A percentile compares a stretch with the other conserved stretches of the same genome.
These are phyloP conservation scores for Valencia hispanica DNA, from an alignment of 2,797 vertebrate species.

Conservation along the genomic window DNA sequence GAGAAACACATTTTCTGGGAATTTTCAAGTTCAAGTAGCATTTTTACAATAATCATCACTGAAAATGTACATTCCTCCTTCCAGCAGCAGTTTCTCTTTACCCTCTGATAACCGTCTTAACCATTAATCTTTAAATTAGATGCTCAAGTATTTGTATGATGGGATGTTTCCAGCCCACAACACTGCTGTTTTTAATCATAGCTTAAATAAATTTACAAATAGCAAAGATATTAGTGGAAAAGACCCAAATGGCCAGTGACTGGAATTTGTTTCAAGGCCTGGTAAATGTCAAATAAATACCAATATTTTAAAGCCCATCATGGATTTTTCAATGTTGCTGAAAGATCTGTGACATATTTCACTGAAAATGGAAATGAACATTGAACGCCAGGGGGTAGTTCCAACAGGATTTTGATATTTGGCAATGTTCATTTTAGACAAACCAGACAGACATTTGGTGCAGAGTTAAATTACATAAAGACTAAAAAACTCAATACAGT, in stretches of 20 bases:
- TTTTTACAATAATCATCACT: conserved; percentile 49
- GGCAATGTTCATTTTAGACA: not conserved
- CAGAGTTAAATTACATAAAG: not conserved
- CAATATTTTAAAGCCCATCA: not conserved
- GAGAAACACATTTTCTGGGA: conserved; percentile 61
- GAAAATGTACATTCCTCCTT: conserved; percentile 41
- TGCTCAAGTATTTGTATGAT: conserved; percentile 39
- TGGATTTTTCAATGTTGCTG: not conserved
- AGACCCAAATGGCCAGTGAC: conserved; percentile 8
- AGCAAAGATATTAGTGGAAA: conserved; percentile 18
- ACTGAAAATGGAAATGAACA: conserved; percentile 1
- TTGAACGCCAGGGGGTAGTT: not conserved
- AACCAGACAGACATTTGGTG: not conserved
- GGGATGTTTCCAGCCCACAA: conserved; percentile 42
- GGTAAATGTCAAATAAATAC: conserved; percentile 7
- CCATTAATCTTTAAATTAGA: conserved; percentile 46
- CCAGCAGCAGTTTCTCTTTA: conserved; percentile 42
- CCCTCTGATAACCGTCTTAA: conserved; percentile 49
- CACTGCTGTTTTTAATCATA: conserved; percentile 23
- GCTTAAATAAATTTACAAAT: conserved; percentile 43
- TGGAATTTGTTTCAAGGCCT: not conserved
- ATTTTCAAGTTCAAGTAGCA: conserved; percentile 43
- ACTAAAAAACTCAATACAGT: not conserved
- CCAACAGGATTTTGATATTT: not conserved
- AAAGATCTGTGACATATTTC: not conserved